Conservation (phyloP, 1,140 invertebrate genomes). For the Lasioglossum baleicum region DNA sequence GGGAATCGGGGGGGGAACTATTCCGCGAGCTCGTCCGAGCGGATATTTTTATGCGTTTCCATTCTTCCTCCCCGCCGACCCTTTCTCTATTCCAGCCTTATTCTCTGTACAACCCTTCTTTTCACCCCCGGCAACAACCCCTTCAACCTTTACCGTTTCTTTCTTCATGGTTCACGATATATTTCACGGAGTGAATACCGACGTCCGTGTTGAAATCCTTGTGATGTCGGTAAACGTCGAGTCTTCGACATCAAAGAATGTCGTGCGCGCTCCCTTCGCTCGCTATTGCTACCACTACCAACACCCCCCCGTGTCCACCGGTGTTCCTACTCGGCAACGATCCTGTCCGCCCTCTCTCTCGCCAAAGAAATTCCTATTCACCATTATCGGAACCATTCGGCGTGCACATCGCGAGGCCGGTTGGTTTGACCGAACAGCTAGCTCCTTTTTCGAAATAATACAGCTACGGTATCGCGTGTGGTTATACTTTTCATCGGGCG, state of each 20-base stretch:
- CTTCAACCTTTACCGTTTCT: constrained; percentile 27
- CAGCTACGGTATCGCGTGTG: neutral
- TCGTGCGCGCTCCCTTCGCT: constrained; percentile 25
- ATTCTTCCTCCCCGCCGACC: neutral
- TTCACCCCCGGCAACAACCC: neutral
- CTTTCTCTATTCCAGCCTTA: constrained; percentile 13
- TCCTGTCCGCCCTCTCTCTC: neutral
- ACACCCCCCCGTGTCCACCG: neutral
- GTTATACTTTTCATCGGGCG: constrained; percentile 61
- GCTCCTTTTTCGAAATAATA: constrained; percentile 49
- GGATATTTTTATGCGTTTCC: constrained; percentile 40
- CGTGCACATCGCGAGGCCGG: neutral
- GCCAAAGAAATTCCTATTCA: constrained; percentile 38
- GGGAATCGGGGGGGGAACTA: constrained; percentile 48
- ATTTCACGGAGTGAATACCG: constrained; percentile 49
- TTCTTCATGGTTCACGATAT: constrained; percentile 39
- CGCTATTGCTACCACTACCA: constrained; percentile 2
- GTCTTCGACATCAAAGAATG: constrained; percentile 60
- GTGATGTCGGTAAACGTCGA: constrained; percentile 52
- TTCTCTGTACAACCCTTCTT: constrained; percentile 24
- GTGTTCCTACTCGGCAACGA: constrained; percentile 2
- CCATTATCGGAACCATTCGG: constrained; percentile 22
- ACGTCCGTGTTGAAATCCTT: constrained; percentile 42
- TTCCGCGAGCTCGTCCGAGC: constrained; percentile 42
- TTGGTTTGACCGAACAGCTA: neutral